Base-by-base conservation (phyloP, 2,888 invertebrate genomes). In the Sclerodermus sp. region DNA sequence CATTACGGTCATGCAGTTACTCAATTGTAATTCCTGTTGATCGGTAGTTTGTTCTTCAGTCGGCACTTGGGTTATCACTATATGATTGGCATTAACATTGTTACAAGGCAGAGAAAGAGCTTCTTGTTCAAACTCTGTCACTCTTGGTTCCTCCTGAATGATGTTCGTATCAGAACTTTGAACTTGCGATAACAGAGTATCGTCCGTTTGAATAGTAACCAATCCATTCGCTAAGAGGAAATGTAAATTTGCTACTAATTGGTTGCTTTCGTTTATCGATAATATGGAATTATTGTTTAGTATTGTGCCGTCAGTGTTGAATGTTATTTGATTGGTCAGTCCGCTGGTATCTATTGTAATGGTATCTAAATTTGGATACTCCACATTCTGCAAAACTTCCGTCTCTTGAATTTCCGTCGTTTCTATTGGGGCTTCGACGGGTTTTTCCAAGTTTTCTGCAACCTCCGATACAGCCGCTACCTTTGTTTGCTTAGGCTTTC, bases 161-260 rank as follows among this genome's bases (percentile, higher is more conserved):
- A 71, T 47, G 55, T 61, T 45, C 1, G 52, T 42, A n/a, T 60
- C 54, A 15, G 34, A 34, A 46, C 14, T 32, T 14, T 17, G 18
- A 15, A 29, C 37, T 17, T 40, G 34, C 30, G 16, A 1, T 23
- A 55, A 60, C 8, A 82, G 62, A 34, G 74, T 70, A 8, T 82
- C 80, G 50, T 82, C 81, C 6, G 82, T 77, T 61, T 82, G 82
- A 12, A 81, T 68, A 1, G 75, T 71, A 1, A 75, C 70, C 1
- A 76, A 62, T 13, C 74, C 75, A 29, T 74, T 70, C 1, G 70
- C 66, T 8, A 76, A 43, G 13, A 74, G 55, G 34, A 69, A 74
- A 36, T 74, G 71, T 2, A 76, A 49, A 64, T 74, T 72, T 2
- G 75, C 71, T 0, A 74, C 71, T 1, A 76, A 40, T 45, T 76